Conservation (phyloP, 2,888 invertebrate species). For the Andrena praecox region DNA sequence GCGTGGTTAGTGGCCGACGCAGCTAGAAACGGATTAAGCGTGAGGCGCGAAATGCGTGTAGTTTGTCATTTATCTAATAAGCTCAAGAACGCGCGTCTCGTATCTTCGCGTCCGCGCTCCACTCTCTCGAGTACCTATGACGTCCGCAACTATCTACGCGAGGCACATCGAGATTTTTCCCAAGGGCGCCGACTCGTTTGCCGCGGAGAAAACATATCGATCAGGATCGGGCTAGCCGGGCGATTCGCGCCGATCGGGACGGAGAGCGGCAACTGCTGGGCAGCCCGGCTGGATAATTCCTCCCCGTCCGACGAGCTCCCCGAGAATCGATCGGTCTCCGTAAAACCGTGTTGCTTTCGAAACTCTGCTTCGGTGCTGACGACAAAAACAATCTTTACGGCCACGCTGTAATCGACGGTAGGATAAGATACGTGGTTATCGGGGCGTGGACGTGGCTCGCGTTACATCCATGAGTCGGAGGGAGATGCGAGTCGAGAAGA, state of each 20-base stretch:
- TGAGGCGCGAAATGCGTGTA: background rate
- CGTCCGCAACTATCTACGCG: slow-evolving; percentile 23
- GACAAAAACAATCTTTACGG: slow-evolving; percentile 8
- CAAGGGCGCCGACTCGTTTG: slow-evolving; percentile 16
- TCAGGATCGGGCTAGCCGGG: background rate
- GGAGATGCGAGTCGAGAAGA: background rate
- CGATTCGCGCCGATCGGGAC: background rate
- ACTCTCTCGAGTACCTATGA: slow-evolving; percentile 7
- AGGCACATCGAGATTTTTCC: background rate
- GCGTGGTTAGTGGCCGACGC: slow-evolving; percentile 18
- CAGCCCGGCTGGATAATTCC: background rate
- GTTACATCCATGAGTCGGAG: background rate
- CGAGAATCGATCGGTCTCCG: background rate
- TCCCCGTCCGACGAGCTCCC: background rate
- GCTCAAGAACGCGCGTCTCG: slow-evolving; percentile 42
- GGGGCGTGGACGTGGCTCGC: slow-evolving; percentile 1
- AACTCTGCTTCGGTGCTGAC: background rate
- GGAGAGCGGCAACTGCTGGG: background rate
- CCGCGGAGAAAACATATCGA: slow-evolving; percentile 34
- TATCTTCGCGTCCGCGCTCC: slow-evolving; percentile 29
- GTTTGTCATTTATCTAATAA: slow-evolving; percentile 52
- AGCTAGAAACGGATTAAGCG: slow-evolving; percentile 16
- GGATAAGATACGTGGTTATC: slow-evolving; percentile 40
- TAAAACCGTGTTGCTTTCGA: background rate
- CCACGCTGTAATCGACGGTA: slow-evolving; percentile 16